Conservation (phyloP, 2,888 invertebrate species). For the Itoplectis maculator region DNA sequence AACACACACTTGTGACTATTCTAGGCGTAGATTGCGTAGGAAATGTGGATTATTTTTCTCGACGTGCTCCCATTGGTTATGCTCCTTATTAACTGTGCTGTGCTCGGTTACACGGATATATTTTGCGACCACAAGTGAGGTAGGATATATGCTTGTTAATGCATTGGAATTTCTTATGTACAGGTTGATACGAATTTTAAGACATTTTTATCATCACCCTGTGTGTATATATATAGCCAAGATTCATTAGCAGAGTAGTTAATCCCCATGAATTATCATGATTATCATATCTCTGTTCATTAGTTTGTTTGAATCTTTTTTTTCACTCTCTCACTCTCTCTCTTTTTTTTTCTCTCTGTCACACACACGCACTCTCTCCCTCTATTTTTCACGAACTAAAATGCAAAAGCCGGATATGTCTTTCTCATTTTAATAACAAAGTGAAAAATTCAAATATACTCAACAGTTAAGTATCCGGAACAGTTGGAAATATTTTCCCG, state of each 20-base stretch:
- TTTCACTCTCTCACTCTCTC: not conserved
- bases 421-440: constrained; percentile 39
- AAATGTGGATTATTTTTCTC: not conserved
- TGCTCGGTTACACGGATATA: constrained; percentile 19
- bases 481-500: constrained; percentile 29
- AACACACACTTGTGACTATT: not conserved
- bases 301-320: not conserved
- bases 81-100: not conserved
- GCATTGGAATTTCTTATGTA: constrained; percentile 44
- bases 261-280: too few relatives aligned
- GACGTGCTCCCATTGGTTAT: not conserved
- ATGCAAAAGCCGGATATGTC: constrained; percentile 22
- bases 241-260: constrained; percentile 29
- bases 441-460: constrained; percentile 48
- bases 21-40: not conserved
- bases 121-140: constrained; percentile 36
- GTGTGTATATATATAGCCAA: constrained; percentile 39
- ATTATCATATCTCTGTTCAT: not conserved
- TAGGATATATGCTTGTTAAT: constrained; percentile 38
- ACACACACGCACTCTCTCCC: not conserved
- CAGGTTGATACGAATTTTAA: constrained; percentile 48
- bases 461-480: constrained; percentile 25
- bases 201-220: constrained; percentile 39
- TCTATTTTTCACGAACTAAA: not conserved
- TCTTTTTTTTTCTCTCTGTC: not conserved